Evolutionary conservation across 2,113 vertebrate species (phyloP).

Genomic region (Apteryx mantelli): DNA sequence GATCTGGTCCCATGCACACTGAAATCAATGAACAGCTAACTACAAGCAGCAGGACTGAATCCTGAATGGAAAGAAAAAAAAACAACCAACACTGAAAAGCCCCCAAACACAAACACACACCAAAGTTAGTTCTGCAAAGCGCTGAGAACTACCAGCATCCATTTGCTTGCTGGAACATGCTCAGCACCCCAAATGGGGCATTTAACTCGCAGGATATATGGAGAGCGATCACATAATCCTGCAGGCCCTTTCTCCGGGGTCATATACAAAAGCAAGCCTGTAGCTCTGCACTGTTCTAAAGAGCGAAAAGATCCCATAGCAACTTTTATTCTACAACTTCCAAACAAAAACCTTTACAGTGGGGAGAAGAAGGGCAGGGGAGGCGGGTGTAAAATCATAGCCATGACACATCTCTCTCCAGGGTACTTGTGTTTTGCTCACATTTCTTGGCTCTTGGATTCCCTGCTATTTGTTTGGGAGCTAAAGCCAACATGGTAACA

Average conservation of each 20-base stretch:
- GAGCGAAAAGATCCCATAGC: not conserved
- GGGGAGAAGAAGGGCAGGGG: not conserved
- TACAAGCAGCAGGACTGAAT: not conserved
- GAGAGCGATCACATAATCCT: not conserved
- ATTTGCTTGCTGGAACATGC: not conserved
- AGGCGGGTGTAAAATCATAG: not conserved
- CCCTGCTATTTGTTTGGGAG: not conserved
- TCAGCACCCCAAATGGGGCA: not conserved
- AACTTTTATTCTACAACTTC: not conserved
- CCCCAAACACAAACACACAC: not conserved
- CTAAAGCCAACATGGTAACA: not conserved
- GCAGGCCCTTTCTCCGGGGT: not conserved
- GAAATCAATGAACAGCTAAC: not conserved
- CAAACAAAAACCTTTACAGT: not conserved
- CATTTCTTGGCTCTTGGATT: not conserved
- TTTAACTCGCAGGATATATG: rapidly evolving
- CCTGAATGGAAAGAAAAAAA: rapidly evolving
- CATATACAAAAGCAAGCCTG: not conserved
- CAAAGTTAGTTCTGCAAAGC: not conserved
- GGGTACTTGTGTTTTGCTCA: not conserved
- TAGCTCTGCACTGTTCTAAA: not conserved
- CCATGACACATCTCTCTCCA: not conserved
- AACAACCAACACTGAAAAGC: not conserved
- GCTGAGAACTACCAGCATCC: not conserved
- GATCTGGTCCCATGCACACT: rapidly evolving